Percentiles rank a stretch among this genome's conserved stretches.
Conservation (phyloP, 37 sponge, comb jelly and placozoan genomes). For the Petrosia ficiformis region DNA sequence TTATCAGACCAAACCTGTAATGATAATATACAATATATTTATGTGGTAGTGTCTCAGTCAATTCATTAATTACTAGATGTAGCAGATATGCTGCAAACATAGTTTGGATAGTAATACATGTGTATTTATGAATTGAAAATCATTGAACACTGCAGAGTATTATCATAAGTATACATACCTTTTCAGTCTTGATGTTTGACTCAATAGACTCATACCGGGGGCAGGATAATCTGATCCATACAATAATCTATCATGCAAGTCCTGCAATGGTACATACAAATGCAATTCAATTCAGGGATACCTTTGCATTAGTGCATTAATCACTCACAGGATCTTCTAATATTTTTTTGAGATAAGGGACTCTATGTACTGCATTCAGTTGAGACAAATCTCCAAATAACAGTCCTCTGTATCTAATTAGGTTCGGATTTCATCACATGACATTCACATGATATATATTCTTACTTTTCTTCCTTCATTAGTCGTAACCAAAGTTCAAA, state of each 20-base stretch:
- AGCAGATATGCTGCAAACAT: no score
- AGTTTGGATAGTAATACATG: no score
- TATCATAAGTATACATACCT: conserved; percentile 5
- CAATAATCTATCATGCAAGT: conserved; percentile 75
- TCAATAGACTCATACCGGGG: conserved; percentile 81
- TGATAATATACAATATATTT: no score
- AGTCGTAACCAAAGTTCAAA: conserved; percentile 65
- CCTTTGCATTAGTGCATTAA: not conserved
- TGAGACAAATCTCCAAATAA: conserved; percentile 91
- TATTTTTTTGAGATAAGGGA: conserved; percentile 45
- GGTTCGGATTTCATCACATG: not conserved
- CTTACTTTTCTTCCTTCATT: conserved; percentile 64
- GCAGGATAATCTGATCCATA: conserved; percentile 91
- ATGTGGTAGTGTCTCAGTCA: no score
- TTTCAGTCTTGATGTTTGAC: conserved; percentile 15
- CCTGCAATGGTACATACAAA: no score
- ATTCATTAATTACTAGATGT: no score
- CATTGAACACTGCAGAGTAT: not conserved
- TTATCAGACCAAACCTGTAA: conserved; percentile 62
- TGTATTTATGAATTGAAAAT: no score
- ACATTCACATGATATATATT: not conserved
- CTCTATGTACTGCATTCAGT: conserved; percentile 60
- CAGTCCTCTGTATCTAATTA: conserved; percentile 51
- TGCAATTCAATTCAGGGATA: not conserved
- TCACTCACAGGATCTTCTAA: conserved; percentile 49